A percentile compares a stretch with the other conserved stretches of the same genome.
These are phyloP conservation scores for Polietes domitor DNA, from an alignment of 2,888 invertebrate species.

Conservation along the genomic window DNA sequence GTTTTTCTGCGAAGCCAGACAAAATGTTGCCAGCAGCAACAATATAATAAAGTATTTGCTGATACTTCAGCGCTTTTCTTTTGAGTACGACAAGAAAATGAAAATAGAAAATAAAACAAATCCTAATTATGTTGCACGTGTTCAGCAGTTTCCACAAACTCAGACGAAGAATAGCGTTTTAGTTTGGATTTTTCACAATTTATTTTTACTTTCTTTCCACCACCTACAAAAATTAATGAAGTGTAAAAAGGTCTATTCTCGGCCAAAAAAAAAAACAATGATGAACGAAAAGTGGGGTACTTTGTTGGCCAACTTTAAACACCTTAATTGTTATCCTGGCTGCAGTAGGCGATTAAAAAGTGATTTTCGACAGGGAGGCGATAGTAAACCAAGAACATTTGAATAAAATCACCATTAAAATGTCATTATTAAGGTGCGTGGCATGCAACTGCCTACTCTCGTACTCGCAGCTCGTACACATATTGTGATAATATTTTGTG, in stretches of 20 bases:
- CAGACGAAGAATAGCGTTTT: not conserved
- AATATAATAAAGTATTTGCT: not conserved
- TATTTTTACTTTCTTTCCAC: too few species aligned
- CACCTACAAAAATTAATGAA: slow-evolving; percentile 36
- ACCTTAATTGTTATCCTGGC: not conserved
- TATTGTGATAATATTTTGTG: not conserved
- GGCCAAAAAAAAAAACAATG: not conserved
- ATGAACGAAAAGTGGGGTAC: not conserved
- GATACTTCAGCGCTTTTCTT: not conserved
- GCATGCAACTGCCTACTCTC: too few species aligned
- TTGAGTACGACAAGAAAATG: not conserved
- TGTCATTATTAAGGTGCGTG: not conserved
- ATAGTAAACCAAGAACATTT: too few species aligned
- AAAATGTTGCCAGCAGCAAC: not conserved
- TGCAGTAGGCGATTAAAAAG: not conserved
- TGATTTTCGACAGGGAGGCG: not conserved
- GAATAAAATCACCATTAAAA: slow-evolving; percentile 2
- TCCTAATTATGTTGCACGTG: not conserved
- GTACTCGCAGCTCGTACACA: not conserved
- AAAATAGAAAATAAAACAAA: not conserved
- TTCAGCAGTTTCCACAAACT: not conserved
- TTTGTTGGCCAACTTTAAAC: not conserved
- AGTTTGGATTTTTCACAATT: not conserved
- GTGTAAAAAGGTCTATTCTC: slow-evolving; percentile 31
- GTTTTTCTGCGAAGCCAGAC: not conserved